Evolutionary conservation across 2,113 vertebrate species (phyloP).

Genomic region (Urocolius indicus): DNA sequence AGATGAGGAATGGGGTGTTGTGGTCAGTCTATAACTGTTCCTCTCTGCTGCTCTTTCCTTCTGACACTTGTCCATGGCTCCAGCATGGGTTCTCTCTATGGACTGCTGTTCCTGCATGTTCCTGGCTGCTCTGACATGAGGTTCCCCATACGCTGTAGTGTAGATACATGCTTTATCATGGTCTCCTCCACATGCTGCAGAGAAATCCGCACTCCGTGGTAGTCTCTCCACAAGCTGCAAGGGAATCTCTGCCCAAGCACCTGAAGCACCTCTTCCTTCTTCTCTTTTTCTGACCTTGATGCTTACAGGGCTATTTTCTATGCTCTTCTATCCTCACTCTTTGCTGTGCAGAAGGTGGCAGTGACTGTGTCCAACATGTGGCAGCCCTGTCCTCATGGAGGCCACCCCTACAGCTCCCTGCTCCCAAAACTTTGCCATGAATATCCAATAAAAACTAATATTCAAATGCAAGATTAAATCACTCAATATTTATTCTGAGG

Average conservation of each 20-base stretch:
- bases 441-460: not conserved
- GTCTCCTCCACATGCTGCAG: not conserved
- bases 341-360: not conserved
- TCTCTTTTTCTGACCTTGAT: not conserved
- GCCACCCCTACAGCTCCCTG: not conserved
- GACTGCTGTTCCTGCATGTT: not conserved
- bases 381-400: not conserved
- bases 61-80: not conserved
- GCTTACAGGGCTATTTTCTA: not conserved
- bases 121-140: fast-evolving
- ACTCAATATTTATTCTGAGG: not conserved
- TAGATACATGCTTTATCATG: not conserved
- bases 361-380: not conserved
- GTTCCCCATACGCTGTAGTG: not conserved
- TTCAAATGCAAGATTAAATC: not conserved
- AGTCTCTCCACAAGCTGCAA: not conserved
- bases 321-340: not conserved
- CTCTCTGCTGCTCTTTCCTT: not conserved
- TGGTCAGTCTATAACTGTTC: not conserved
- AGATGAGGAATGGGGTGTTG: not conserved
- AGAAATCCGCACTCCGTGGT: not conserved
- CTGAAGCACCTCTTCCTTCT: not conserved
- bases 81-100: not conserved
- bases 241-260: not conserved
- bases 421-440: not conserved